Conservation (phyloP, 2,888 invertebrate genomes). For the Rhaphigaster nebulosa region DNA sequence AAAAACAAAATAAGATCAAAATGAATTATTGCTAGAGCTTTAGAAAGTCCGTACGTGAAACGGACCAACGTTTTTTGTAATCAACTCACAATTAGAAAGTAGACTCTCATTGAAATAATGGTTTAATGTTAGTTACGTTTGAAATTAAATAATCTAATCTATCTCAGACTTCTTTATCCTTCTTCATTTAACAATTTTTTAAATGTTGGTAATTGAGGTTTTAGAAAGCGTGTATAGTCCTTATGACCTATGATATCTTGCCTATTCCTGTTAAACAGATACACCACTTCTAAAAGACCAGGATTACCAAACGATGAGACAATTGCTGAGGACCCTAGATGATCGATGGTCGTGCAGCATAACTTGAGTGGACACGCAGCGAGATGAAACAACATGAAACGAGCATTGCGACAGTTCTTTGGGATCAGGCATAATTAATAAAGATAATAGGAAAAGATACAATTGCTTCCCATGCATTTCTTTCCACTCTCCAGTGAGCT, state of each 20-base stretch:
- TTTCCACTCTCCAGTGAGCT: neutral
- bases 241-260: neutral
- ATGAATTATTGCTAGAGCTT: too few species aligned
- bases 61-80: too few species aligned
- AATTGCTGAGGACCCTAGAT: neutral
- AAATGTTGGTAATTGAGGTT: neutral
- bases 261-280: neutral
- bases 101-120: too few species aligned
- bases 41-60: too few species aligned
- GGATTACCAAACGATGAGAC: neutral
- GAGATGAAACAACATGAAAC: neutral
- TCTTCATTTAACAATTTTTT: neutral
- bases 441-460: constrained; percentile 11
- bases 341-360: neutral
- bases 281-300: neutral
- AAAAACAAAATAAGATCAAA: too few species aligned
- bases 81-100: too few species aligned
- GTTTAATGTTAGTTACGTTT: too few species aligned
- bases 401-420: neutral
- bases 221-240: neutral
- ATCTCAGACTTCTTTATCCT: neutral
- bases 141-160: too few species aligned
- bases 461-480: neutral
- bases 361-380: neutral
- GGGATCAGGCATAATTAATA: neutral